phyloP scores from a whole-genome alignment of 2,113 vertebrate genomes.

The Abramis brama region DNA sequence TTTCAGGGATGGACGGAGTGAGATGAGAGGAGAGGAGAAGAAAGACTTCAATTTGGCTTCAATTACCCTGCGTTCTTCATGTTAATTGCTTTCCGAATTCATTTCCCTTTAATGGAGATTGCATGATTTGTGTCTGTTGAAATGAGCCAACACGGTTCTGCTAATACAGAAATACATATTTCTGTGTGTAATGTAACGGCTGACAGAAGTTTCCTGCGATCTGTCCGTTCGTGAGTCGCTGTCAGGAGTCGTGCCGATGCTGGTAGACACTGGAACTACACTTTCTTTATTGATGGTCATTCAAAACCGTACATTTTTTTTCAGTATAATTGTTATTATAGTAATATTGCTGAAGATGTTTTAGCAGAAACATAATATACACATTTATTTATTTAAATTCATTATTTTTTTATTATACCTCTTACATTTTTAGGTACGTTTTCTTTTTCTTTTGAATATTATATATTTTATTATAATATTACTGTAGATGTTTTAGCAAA shows the following conservation, averaged over 20 bases:
- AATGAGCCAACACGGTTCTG: slow-evolving; percentile 47
- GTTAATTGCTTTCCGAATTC: slow-evolving; percentile 47
- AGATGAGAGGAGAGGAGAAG: background rate
- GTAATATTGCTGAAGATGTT: background rate
- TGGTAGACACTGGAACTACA: slow-evolving; percentile 52
- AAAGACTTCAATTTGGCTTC: background rate
- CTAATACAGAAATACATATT: slow-evolving; percentile 57
- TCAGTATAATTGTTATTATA: no score
- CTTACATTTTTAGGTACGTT: no score
- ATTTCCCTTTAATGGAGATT: slow-evolving; percentile 36
- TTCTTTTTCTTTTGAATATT: no score
- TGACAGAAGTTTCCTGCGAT: background rate
- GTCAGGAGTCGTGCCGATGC: no score
- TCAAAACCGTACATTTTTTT: background rate
- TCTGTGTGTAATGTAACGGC: background rate
- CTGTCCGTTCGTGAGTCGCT: background rate
- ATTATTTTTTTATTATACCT: no score
- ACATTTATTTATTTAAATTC: no score
- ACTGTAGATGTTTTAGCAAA: no score
- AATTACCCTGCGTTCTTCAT: slow-evolving; percentile 44
- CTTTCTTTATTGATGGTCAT: background rate
- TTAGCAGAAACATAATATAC: background rate
- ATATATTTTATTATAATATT: no score
- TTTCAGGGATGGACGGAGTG: background rate
- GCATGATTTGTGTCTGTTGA: slow-evolving; percentile 55